phyloP scores from a whole-genome alignment of 2,113 vertebrate genomes.

The Parotia lawesii region DNA sequence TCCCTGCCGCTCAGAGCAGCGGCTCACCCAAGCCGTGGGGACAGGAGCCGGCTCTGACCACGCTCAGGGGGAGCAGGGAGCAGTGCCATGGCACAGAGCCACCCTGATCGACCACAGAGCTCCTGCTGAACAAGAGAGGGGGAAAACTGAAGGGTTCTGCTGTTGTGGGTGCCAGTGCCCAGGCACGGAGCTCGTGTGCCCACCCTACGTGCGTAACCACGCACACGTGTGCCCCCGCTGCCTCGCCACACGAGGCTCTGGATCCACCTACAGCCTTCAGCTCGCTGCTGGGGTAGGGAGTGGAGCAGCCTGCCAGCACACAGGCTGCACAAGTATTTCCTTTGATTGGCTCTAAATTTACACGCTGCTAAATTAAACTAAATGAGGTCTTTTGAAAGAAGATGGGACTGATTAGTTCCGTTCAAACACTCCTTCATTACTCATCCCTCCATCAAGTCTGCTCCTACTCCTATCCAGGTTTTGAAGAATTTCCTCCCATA shows the following conservation, averaged over 20 bases:
- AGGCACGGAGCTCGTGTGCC: fast-evolving
- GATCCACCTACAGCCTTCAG: neutral
- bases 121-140: fast-evolving
- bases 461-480: conserved; percentile 53
- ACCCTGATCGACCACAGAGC: fast-evolving
- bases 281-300: neutral
- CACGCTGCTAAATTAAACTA: conserved; percentile 61
- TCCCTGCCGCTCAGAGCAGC: neutral
- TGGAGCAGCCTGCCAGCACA: conserved; percentile 17
- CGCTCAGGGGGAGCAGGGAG: fast-evolving
- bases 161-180: neutral
- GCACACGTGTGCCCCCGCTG: neutral
- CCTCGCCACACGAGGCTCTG: neutral
- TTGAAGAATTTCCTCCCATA: conserved; percentile 42
- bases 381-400: conserved; percentile 61
- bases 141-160: neutral
- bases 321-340: conserved; percentile 25
- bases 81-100: fast-evolving
- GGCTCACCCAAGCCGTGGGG: fast-evolving
- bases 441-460: conserved; percentile 58
- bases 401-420: conserved; percentile 67
- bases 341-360: conserved; percentile 66
- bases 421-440: conserved; percentile 61
- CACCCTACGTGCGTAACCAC: neutral
- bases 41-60: neutral